phyloP scores from a whole-genome alignment of 2,888 invertebrate genomes.

The Drosophila maculinotata region DNA sequence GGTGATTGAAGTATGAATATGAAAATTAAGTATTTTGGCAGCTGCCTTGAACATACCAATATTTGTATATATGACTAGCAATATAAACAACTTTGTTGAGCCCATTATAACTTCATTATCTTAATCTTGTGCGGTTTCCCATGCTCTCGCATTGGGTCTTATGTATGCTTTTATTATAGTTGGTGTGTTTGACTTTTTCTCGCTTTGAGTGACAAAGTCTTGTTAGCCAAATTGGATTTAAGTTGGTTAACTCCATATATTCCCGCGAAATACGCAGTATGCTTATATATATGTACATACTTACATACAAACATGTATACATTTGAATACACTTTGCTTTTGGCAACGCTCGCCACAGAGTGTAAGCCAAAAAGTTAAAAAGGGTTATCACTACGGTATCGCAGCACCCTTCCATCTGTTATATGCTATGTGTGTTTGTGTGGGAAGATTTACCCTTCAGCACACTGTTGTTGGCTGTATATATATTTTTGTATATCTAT shows the following conservation, averaged over 20 bases:
- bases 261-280: slow-evolving; percentile 16
- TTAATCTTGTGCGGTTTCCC: background rate
- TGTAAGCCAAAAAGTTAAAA: slow-evolving; percentile 58
- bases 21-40: no score
- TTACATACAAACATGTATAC: slow-evolving; percentile 2
- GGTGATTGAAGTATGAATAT: background rate
- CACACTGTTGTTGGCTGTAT: slow-evolving; percentile 28
- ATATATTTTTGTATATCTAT: slow-evolving; percentile 27
- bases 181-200: background rate
- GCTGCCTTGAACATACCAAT: no score
- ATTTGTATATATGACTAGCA: no score
- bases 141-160: slow-evolving; percentile 3
- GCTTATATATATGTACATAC: slow-evolving; percentile 1
- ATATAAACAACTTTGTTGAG: background rate
- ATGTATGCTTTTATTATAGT: slow-evolving; percentile 21
- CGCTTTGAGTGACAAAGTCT: slow-evolving; percentile 57
- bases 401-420: slow-evolving; percentile 21
- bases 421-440: background rate
- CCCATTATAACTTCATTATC: slow-evolving; percentile 1
- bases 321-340: slow-evolving; percentile 33
- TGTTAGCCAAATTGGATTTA: slow-evolving; percentile 73
- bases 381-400: slow-evolving; percentile 71
- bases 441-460: slow-evolving; percentile 43
- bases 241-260: slow-evolving; percentile 50
- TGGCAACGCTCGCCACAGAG: slow-evolving; percentile 25